phyloP scores from a whole-genome alignment of 2,113 vertebrate genomes.

The Malurus cyaneus region DNA sequence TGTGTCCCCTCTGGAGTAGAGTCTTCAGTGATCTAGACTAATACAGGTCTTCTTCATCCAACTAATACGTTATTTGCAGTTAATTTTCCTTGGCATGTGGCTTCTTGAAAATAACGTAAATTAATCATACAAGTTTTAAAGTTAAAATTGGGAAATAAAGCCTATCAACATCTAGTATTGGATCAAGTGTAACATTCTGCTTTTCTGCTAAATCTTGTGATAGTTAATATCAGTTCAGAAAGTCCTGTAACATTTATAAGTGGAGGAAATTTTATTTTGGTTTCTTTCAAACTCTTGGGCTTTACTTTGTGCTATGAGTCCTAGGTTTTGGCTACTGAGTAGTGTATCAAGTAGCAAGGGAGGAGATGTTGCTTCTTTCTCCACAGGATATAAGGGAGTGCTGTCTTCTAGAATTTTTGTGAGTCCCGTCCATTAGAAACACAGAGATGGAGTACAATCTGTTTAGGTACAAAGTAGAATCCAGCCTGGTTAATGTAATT shows the following conservation, averaged over 20 bases:
- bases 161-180: background rate
- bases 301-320: background rate
- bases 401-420: background rate
- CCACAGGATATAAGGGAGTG: background rate
- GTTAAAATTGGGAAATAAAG: background rate
- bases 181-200: background rate
- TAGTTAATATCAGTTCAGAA: background rate
- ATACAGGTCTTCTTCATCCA: background rate
- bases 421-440: background rate
- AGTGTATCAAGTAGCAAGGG: background rate
- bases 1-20: background rate
- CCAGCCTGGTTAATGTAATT: constrained; percentile 30
- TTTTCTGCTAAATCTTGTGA: background rate
- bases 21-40: background rate
- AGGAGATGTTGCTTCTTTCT: background rate
- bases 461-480: background rate
- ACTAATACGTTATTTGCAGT: background rate
- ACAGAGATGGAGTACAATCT: background rate
- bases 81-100: background rate
- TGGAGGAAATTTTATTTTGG: background rate
- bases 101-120: background rate
- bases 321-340: background rate
- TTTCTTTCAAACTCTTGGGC: background rate
- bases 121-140: background rate
- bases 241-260: background rate